Conservation (phyloP, 35 echinoderm and acorn worm genomes). For the Chiridota heheva region DNA sequence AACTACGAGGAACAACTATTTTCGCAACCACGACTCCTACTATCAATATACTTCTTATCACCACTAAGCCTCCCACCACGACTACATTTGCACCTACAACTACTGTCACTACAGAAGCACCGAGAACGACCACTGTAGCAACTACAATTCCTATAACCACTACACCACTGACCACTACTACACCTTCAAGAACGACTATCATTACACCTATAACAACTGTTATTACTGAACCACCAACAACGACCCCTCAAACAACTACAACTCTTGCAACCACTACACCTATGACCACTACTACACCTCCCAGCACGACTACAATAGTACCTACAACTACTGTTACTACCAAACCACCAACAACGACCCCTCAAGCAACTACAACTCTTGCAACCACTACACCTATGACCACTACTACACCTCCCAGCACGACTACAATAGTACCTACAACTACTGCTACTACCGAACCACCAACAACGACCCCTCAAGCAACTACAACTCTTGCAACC, state of each 20-base stretch:
- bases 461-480: constrained; percentile 5
- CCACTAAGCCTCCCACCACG: no score
- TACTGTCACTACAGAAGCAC: neutral
- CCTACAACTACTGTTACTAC: neutral
- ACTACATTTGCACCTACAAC: neutral
- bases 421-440: neutral
- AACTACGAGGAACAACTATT: neutral
- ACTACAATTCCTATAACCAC: neutral
- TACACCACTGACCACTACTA: neutral
- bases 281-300: neutral
- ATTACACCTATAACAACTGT: neutral
- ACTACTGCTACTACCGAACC: neutral
- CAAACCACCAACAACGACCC: neutral
- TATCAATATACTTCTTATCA: neutral
- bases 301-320: neutral
- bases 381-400: neutral
- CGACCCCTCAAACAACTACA: neutral
- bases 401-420: neutral
- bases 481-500: constrained; percentile 3
- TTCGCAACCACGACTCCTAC: neutral
- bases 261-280: neutral
- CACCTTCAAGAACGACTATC: no score
- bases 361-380: neutral
- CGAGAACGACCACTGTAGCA: neutral
- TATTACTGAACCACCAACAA: neutral